A percentile compares a stretch with the other conserved stretches of the same genome.
Conservation (phyloP, 2,113 vertebrate genomes). For the Epinephelus lanceolatus region DNA sequence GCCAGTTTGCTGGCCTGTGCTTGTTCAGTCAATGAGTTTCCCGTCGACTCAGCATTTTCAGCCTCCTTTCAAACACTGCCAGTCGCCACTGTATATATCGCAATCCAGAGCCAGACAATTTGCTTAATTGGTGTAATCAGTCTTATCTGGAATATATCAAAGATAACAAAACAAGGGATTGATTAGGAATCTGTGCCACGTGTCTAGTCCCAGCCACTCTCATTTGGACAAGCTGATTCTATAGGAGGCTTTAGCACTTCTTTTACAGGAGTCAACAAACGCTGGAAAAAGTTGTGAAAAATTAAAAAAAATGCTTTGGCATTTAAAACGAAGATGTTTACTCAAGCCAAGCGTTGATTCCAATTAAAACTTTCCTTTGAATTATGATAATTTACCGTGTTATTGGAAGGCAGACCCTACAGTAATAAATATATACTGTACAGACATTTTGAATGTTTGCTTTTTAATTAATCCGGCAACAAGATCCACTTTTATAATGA, state of each 20-base stretch:
- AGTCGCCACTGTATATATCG: conserved; percentile 38
- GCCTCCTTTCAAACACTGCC: conserved; percentile 49
- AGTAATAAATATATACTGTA: conserved; percentile 1
- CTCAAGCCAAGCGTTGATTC: conserved; percentile 23
- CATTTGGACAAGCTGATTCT: conserved; percentile 30
- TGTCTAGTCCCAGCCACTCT: conserved; percentile 35
- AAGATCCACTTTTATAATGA: not conserved
- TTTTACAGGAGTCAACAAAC: conserved; percentile 23
- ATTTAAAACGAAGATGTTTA: not conserved
- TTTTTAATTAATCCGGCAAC: not conserved
- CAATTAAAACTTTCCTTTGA: conserved; percentile 13
- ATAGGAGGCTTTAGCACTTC: conserved; percentile 26
- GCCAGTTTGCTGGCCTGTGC: conserved; percentile 18
- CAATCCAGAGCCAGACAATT: conserved; percentile 66
- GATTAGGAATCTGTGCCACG: conserved; percentile 42
- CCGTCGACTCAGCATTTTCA: conserved; percentile 59
- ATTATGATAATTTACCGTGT: not conserved
- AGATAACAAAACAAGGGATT: conserved; percentile 65
- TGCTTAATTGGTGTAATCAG: conserved; percentile 79
- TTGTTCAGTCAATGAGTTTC: conserved; percentile 52
- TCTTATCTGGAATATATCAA: conserved; percentile 76
- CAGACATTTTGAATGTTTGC: conserved; percentile 4
- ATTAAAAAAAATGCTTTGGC: conserved; percentile 2
- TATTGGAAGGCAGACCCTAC: conserved; percentile 7
- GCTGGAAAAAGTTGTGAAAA: conserved; percentile 17